These are phyloP conservation scores for Istiophorus platypterus DNA, from an alignment of 2,113 vertebrate genomes.

Conservation along the genomic window DNA sequence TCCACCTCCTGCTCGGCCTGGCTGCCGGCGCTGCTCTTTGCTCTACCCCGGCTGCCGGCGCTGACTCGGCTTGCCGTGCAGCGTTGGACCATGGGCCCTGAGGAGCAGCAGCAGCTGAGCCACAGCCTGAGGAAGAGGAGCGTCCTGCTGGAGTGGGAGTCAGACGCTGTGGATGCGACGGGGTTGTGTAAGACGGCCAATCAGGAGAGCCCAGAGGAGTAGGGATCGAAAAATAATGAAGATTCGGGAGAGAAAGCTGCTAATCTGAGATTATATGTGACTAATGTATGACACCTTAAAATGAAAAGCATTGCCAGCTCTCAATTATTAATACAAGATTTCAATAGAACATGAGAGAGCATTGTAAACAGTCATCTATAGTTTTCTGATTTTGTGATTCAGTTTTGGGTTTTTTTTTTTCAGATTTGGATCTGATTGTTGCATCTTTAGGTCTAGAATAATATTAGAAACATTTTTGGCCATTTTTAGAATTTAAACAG, in stretches of 20 bases:
- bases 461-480: no score
- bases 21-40: slow-evolving; percentile 83
- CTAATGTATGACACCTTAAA: background rate
- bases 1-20: slow-evolving; percentile 79
- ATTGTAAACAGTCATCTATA: no score
- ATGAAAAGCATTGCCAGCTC: background rate
- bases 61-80: slow-evolving; percentile 84
- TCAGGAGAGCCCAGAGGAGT: slow-evolving; percentile 62
- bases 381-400: no score
- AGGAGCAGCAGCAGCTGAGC: slow-evolving; percentile 79
- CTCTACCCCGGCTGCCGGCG: slow-evolving; percentile 79
- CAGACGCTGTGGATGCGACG: fast-evolving
- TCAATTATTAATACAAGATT: background rate
- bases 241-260: no score
- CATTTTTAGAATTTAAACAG: no score
- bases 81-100: slow-evolving; percentile 81
- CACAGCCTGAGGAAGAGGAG: slow-evolving; percentile 74
- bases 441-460: no score
- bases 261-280: background rate
- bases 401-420: no score
- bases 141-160: slow-evolving; percentile 84
- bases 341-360: background rate
- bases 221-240: background rate
- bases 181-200: background rate
- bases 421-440: no score